Evolutionary conservation across 2,113 vertebrate genomes (phyloP), one percentile per base, ranked within the genome.

Genomic region (Sander lucioperca): DNA sequence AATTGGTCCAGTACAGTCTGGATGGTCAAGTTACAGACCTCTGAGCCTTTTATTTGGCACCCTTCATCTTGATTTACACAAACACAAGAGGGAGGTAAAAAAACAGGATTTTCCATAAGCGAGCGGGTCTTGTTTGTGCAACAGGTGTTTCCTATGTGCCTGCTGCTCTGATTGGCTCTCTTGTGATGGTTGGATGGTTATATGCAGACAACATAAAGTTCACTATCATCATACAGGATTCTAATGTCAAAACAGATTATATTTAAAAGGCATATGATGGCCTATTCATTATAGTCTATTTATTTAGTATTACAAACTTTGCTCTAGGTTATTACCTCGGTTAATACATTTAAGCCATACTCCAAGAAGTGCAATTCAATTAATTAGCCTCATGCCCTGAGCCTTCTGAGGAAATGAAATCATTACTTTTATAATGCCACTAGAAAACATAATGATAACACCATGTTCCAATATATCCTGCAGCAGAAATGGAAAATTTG

Each of bases 1-100:
- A 95, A 95, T 50, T 78, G 78, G 0, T 94, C 88, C 83, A 94
- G 72, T 67, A 96, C 87, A 30, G 83, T 86, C 65, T 94, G 92
- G 81, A 97, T 92, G 63, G 93, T 96, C 91, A 90, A 78, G 66
- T 96, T 96, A 92, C 97, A 98, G 51, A 27, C 82, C 68, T 86
- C 75, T 59, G 87, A 70, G 56, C 94, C 94, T 85, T 92, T 96
- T 84, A 95, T 92, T 85, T 94, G 93, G 88, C 96, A 97, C 79
- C 84, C 81, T 74, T 94, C 94, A 91, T 92, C 97, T 97, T 91
- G 71, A 93, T 88, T 74, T 70, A 79, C 80, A 91, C 53, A 90
- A 80, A 90, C 59, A 91, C 80, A 79, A 61, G 36, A 64, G 66
- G 39, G 76, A 83, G 62, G 84, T 6, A 89, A 72, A 88, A 77